Percentiles rank a stretch among this genome's conserved stretches.
These are phyloP conservation scores for Cnemophilus loriae DNA, from an alignment of 2,113 vertebrate genomes.

Conservation along the genomic window DNA sequence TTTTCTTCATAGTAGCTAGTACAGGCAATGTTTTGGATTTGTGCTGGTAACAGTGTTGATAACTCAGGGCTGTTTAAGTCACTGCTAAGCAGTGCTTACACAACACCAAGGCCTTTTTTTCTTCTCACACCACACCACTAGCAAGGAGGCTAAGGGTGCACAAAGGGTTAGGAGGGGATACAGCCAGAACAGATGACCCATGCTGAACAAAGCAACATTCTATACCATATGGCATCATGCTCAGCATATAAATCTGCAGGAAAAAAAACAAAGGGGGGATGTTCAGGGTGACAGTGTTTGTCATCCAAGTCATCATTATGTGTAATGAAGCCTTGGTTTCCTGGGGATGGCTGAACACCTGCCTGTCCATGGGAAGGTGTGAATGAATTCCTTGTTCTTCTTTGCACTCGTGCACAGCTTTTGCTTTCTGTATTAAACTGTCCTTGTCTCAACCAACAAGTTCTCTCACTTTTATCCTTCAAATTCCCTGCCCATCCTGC, in stretches of 20 bases:
- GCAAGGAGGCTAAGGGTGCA: fast-evolving
- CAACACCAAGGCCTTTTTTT: background rate
- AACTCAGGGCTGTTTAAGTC: background rate
- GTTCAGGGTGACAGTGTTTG: background rate
- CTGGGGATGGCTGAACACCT: background rate
- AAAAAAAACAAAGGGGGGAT: background rate
- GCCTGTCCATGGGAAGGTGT: background rate
- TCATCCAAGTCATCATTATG: background rate
- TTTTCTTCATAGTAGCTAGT: background rate
- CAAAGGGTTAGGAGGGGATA: background rate
- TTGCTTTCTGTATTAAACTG: background rate
- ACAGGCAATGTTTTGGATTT: background rate
- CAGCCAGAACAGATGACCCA: background rate
- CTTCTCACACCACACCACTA: background rate
- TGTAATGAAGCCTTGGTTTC: background rate
- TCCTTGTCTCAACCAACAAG: background rate
- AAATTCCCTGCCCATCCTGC: background rate
- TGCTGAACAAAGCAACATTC: background rate
- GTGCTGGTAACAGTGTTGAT: background rate
- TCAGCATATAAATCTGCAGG: background rate
- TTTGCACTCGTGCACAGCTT: background rate
- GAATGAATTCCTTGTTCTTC: background rate
- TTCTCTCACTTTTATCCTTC: background rate
- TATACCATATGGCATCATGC: too few relatives aligned
- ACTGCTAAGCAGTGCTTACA: background rate